Evolutionary conservation across 2,888 invertebrate species (phyloP), one percentile per base, ranked within the genome.

Genomic region (Lochmaea crataegi): DNA sequence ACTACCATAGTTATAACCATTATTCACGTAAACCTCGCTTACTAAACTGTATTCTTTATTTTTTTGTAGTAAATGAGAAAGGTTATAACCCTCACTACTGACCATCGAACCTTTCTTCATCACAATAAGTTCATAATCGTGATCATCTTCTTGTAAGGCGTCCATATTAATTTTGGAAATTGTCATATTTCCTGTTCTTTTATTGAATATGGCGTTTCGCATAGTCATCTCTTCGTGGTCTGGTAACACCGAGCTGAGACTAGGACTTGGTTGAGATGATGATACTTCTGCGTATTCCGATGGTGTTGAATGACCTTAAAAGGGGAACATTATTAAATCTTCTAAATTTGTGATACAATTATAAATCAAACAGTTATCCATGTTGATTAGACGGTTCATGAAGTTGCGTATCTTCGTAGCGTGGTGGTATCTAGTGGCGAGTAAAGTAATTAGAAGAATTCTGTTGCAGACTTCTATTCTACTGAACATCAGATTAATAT

Each of bases 191-290:
- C 90, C 91, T 0, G 91, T 90, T 77, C 89, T 87, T 9, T 88
- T 87, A 84, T 92, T 92, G 76, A 94, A 92, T 2, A 94, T 90
- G 3, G 93, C 93, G 82, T 94, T 94, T 80, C 91, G 89, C 89
- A 94, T 94, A 32, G 94, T 94, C 77, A 94, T 87, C 85, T 94
- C 94, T 87, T 94, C 94, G 82, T 94, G 94, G 83, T 94, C 88
- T 0, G 94, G 94, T 69, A 94, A 84, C 1, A 94, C 93, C 2
- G 91, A 90, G 77, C 93, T 94, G 72, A 94, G 85, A 76, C 92
- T 92, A 3, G 94, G 94, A 81, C 93, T 93, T 0, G 94, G 91
- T 80, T 94, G 94, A 7, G 91, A 90, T 18, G 91, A 91, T 0
- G 92, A 89, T 6, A 91, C 85, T 78, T 93, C 93, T 0, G 89